These are phyloP conservation scores for Puntigrus tetrazona DNA, from an alignment of 2,113 vertebrate species.

Conservation along the genomic window DNA sequence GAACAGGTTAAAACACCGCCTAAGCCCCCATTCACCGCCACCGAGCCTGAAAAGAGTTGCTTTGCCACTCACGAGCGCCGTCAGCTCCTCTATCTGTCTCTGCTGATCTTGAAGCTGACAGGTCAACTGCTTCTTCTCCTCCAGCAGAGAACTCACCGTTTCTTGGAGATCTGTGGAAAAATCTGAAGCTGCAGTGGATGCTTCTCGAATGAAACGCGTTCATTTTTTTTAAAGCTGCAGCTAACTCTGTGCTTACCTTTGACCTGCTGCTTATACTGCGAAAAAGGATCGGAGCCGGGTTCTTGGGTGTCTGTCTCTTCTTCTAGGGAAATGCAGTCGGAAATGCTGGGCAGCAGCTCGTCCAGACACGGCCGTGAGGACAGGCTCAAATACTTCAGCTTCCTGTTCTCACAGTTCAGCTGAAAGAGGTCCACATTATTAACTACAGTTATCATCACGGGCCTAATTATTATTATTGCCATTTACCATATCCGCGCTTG, in stretches of 20 bases:
- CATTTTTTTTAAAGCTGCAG: too few species aligned
- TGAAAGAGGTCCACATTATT: constrained; percentile 62
- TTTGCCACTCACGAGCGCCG: constrained; percentile 64
- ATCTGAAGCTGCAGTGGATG: background rate
- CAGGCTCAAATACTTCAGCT: constrained; percentile 79
- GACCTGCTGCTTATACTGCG: constrained; percentile 77
- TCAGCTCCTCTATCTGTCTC: constrained; percentile 73
- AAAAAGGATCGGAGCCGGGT: constrained; percentile 68
- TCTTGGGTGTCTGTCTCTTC: constrained; percentile 62
- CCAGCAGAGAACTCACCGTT: constrained; percentile 72
- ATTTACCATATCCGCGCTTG: background rate
- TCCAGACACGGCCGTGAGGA: constrained; percentile 76
- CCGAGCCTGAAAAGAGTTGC: background rate
- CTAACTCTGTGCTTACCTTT: too few species aligned
- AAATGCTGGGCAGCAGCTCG: constrained; percentile 77
- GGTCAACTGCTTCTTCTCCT: constrained; percentile 77
- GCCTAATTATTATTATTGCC: too few species aligned
- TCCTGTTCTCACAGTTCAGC: constrained; percentile 81
- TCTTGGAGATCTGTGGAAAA: constrained; percentile 73
- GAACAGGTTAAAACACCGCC: background rate
- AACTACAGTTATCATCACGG: too few species aligned
- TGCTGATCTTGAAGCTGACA: constrained; percentile 79
- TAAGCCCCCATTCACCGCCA: background rate
- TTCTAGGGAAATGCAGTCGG: constrained; percentile 75
- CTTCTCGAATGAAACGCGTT: too few species aligned